Evolutionary conservation across 1,140 invertebrate genomes (phyloP).

Genomic region (Drosophila miranda): DNA sequence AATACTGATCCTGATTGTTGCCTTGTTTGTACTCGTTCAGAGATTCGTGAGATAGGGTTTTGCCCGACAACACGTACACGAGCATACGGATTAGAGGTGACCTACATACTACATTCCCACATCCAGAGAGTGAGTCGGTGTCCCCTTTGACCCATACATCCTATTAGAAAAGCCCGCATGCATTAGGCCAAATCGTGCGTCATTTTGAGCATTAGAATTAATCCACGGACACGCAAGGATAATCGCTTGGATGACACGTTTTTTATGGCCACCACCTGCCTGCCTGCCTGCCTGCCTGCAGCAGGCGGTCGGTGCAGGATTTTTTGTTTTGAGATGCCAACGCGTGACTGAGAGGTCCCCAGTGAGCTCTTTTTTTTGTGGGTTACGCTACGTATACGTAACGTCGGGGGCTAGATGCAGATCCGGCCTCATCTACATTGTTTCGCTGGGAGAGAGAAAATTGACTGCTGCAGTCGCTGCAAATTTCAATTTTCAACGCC

Average conservation of each 20-base stretch:
- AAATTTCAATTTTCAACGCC: constrained; percentile 57
- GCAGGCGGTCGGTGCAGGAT: constrained; percentile 20
- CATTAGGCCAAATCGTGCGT: constrained; percentile 50
- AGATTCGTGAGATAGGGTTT: too few species aligned
- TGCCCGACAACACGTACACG: too few species aligned
- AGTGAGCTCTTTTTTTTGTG: neutral
- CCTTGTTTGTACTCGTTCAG: too few species aligned
- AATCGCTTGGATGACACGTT: constrained; percentile 55
- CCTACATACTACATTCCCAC: constrained; percentile 11
- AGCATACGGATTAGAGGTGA: constrained; percentile 8
- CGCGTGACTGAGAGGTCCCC: constrained; percentile 48
- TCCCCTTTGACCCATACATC: constrained; percentile 1
- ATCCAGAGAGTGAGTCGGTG: neutral
- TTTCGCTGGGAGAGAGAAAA: constrained; percentile 17
- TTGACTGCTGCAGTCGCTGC: constrained; percentile 34
- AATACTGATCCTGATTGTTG: constrained; percentile 4
- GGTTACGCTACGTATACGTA: constrained; percentile 46
- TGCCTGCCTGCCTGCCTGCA: neutral
- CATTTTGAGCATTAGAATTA: constrained; percentile 56
- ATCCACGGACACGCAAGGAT: constrained; percentile 56
- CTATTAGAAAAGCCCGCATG: constrained; percentile 6
- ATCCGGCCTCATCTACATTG: constrained; percentile 8
- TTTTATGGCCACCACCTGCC: constrained; percentile 8
- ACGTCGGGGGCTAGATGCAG: neutral
- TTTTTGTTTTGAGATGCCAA: constrained; percentile 32